A percentile compares a stretch with the other conserved stretches of the same genome.
Conservation (phyloP, 2,113 vertebrate species). For the Paradisaea rubra region DNA sequence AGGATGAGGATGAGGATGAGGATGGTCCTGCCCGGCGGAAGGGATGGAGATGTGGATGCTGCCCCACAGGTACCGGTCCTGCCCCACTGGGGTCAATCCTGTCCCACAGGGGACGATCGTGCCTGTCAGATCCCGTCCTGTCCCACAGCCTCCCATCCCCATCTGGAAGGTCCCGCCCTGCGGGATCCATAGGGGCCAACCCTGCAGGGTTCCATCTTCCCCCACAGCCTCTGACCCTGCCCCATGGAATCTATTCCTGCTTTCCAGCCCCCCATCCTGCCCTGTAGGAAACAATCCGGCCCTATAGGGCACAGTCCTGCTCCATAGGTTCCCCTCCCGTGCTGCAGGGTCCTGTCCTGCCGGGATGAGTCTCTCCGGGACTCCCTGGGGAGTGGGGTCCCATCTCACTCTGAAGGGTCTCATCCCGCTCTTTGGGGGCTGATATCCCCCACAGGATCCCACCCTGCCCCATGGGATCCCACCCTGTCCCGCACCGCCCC, state of each 20-base stretch:
- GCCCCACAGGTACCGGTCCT: accelerated
- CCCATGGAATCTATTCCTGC: accelerated
- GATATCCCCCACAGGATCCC: background rate
- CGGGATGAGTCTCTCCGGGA: background rate
- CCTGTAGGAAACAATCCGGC: background rate
- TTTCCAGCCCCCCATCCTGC: background rate
- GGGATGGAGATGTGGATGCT: accelerated
- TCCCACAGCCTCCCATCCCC: background rate
- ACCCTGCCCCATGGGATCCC: accelerated
- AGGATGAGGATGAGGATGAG: background rate
- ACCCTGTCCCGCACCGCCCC: accelerated
- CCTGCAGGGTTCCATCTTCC: background rate
- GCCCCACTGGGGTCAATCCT: background rate
- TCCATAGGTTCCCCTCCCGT: background rate
- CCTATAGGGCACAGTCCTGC: background rate
- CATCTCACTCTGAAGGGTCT: background rate
- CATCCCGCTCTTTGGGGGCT: background rate
- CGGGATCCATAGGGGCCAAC: background rate
- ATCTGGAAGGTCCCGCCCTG: background rate
- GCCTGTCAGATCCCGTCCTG: no score
- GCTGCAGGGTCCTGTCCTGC: background rate
- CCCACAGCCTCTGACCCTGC: background rate
- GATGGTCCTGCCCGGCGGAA: background rate
- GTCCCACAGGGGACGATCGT: background rate
- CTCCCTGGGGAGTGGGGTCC: no score